These are phyloP conservation scores for Alsophila aescularia DNA, from an alignment of 2,888 invertebrate species.

Conservation along the genomic window DNA sequence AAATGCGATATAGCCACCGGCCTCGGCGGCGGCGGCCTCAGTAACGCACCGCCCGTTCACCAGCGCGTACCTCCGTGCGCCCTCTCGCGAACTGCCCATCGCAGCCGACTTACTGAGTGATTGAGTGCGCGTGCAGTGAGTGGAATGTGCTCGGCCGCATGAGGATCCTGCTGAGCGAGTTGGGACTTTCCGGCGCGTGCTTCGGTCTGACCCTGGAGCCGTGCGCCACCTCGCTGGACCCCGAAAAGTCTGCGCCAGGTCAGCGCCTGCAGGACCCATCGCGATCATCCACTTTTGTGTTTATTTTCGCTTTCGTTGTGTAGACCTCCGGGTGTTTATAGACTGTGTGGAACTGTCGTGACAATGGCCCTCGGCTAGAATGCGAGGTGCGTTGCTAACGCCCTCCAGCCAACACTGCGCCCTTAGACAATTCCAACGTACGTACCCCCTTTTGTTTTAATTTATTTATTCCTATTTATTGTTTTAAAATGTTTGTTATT, in stretches of 20 bases:
- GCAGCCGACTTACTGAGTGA: conserved; percentile 71
- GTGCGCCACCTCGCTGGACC: conserved; percentile 77
- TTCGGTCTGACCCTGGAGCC: conserved; percentile 83
- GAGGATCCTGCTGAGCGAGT: conserved; percentile 84
- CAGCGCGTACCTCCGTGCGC: conserved; percentile 71
- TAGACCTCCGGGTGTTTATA: conserved; percentile 79
- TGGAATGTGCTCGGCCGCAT: conserved; percentile 83
- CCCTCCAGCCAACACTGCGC: conserved; percentile 80
- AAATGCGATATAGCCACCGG: conserved; percentile 82
- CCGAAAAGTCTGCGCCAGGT: conserved; percentile 82
- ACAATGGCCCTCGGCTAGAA: conserved; percentile 83
- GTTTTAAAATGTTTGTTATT: conserved; percentile 46
- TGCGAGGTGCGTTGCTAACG: conserved; percentile 84
- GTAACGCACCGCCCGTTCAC: conserved; percentile 83
- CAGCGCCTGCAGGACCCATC: conserved; percentile 79
- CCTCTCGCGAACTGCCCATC: conserved; percentile 64
- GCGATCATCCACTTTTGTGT: conserved; percentile 79
- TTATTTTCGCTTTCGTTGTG: conserved; percentile 84
- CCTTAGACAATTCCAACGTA: conserved; percentile 82
- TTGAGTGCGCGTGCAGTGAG: conserved; percentile 83
- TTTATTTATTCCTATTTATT: conserved; percentile 50
- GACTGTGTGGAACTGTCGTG: conserved; percentile 82
- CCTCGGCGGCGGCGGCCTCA: conserved; percentile 83
- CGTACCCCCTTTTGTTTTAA: conserved; percentile 73
- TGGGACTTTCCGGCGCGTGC: conserved; percentile 83